A percentile compares a stretch with the other conserved stretches of the same genome.
Conservation (phyloP, 2,888 invertebrate genomes). For the Cheilosia impressa region DNA sequence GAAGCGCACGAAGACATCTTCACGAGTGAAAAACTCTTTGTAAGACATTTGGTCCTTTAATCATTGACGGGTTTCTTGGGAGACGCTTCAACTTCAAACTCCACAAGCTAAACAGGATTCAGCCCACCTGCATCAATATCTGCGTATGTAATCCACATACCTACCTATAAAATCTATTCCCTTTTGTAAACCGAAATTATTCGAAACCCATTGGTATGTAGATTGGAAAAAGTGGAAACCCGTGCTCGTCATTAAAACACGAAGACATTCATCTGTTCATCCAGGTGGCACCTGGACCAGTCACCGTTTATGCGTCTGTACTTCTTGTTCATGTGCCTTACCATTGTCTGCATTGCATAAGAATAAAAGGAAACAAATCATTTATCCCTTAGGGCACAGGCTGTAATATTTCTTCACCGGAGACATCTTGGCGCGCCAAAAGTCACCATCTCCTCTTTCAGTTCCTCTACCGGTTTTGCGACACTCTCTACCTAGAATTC, state of each 20-base stretch:
- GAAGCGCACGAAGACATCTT: too few species aligned
- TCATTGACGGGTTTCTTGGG: too few species aligned
- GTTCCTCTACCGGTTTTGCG: constrained; percentile 29
- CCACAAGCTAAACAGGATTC: too few species aligned
- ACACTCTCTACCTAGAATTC: too few species aligned
- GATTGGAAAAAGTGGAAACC: not conserved
- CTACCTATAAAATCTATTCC: too few species aligned
- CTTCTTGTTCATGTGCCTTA: constrained; percentile 45
- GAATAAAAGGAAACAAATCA: constrained; percentile 27
- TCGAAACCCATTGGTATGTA: not conserved
- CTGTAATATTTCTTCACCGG: constrained; percentile 43
- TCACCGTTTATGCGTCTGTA: constrained; percentile 7
- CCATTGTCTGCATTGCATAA: constrained; percentile 56
- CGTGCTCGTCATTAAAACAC: not conserved
- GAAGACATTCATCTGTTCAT: constrained; percentile 21
- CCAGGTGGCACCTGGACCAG: constrained; percentile 48
- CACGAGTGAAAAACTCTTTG: too few species aligned
- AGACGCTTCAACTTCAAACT: too few species aligned
- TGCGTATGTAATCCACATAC: too few species aligned
- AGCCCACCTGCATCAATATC: too few species aligned
- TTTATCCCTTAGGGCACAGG: constrained; percentile 33
- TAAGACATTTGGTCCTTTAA: too few species aligned
- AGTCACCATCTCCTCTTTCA: constrained; percentile 48
- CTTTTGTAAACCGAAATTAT: not conserved
- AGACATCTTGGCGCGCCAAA: constrained; percentile 74